Evolutionary conservation across 2,888 invertebrate genomes (phyloP), one percentile per base, ranked within the genome.

Genomic region (Euphydryas editha): DNA sequence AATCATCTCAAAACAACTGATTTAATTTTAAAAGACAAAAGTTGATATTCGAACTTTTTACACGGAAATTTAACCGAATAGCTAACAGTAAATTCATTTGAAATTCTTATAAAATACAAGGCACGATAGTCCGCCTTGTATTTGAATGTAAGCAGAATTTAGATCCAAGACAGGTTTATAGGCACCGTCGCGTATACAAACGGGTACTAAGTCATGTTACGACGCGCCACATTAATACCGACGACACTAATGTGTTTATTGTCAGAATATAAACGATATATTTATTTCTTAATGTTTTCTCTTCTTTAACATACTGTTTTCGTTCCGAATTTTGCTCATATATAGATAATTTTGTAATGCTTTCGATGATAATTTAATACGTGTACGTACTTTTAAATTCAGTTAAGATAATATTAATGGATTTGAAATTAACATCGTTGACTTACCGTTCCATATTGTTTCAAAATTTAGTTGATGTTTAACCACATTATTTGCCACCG

Each of bases 81-180:
- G 42, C 51, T 59, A 67, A 68, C 68, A 65, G 70, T 68, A 70
- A 68, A 67, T 69, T 60, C 65, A 21, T 60, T 60, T 37, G 63
- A 66, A 70, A 61, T 69, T 65, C 70, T 68, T 61, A 72, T 69
- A 69, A 71, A 73, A 76, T 74, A 65, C 73, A 71, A 71, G 67
- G 70, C 74, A 71, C 74, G 74, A 70, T 68, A 68, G 62, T 66
- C 69, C 66, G 67, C 57, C 63, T 64, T 71, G 73, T 73, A 70
- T 73, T 75, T 67, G 68, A 68, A 75, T 72, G 73, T 73, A 69
- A 69, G 72, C 72, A 70, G 72, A 75, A 73, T 74, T 77, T 73
- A 72, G 68, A 73, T 67, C 71, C 73, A 72, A 71, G 68, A 67
- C 71, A 72, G 73, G 72, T 75, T 71, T 72, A 75, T 72, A 73